phyloP scores from a whole-genome alignment of 2,113 vertebrate genomes.

The Numida meleagris region DNA sequence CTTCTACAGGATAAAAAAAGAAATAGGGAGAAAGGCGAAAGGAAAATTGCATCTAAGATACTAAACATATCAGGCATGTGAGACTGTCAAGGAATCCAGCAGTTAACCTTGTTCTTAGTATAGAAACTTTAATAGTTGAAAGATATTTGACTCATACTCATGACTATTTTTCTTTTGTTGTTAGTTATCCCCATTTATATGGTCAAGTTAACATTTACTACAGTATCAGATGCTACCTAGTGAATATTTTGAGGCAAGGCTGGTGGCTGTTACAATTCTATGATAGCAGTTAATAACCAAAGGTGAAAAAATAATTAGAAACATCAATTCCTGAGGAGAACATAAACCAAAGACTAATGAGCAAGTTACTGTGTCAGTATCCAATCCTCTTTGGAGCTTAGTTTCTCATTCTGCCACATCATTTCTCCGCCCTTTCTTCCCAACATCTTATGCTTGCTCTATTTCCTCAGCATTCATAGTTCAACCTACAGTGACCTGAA shows the following conservation, averaged over 20 bases:
- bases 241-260: background rate
- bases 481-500: background rate
- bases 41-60: slow-evolving; percentile 49
- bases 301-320: slow-evolving; percentile 35
- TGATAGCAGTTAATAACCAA: slow-evolving; percentile 15
- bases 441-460: background rate
- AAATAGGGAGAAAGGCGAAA: slow-evolving; percentile 27
- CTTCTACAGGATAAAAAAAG: slow-evolving; percentile 63
- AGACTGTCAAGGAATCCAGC: slow-evolving; percentile 3
- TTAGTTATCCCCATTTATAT: background rate
- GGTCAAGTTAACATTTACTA: background rate
- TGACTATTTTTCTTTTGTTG: background rate
- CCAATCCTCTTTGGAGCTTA: background rate
- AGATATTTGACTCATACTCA: background rate
- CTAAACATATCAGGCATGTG: slow-evolving; percentile 51
- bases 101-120: slow-evolving; percentile 14
- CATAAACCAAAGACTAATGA: slow-evolving; percentile 21
- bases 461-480: background rate
- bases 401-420: background rate
- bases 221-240: background rate
- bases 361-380: background rate
- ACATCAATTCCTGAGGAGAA: background rate
- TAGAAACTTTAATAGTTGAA: background rate
- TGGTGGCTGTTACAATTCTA: background rate
- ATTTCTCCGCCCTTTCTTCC: background rate